These are phyloP conservation scores for Uria lomvia DNA, from an alignment of 2,113 vertebrate genomes.

Conservation along the genomic window DNA sequence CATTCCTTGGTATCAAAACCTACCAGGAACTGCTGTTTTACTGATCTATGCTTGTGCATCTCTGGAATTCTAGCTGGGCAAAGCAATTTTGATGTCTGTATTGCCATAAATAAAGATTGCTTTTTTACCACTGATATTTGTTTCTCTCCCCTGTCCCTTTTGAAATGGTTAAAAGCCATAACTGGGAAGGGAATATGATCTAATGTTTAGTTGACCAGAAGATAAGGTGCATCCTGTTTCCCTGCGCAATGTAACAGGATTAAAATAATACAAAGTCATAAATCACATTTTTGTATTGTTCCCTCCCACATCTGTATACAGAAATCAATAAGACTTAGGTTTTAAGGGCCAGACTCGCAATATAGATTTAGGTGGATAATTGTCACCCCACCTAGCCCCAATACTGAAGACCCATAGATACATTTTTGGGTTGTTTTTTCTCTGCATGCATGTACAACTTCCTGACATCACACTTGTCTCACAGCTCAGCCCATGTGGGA, in stretches of 20 bases:
- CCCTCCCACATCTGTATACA: not conserved
- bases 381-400: not conserved
- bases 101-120: conserved; percentile 36
- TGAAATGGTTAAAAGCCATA: not conserved
- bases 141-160: not conserved
- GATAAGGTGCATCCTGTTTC: not conserved
- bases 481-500: not conserved
- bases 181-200: not conserved
- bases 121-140: not conserved
- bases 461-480: not conserved
- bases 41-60: conserved; percentile 17
- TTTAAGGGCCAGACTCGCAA: not conserved
- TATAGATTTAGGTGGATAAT: not conserved
- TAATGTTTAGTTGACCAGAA: not conserved
- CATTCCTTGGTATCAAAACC: conserved; percentile 30
- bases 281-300: not conserved
- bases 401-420: not conserved
- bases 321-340: not conserved
- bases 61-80: conserved; percentile 27
- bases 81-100: conserved; percentile 28
- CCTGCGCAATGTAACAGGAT: not conserved
- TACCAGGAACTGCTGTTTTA: conserved; percentile 41
- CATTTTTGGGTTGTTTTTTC: accelerated
- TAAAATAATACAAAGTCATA: not conserved
- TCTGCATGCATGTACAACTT: accelerated